phyloP scores from a whole-genome alignment of 1,140 invertebrate species.

The Argopecten irradians region DNA sequence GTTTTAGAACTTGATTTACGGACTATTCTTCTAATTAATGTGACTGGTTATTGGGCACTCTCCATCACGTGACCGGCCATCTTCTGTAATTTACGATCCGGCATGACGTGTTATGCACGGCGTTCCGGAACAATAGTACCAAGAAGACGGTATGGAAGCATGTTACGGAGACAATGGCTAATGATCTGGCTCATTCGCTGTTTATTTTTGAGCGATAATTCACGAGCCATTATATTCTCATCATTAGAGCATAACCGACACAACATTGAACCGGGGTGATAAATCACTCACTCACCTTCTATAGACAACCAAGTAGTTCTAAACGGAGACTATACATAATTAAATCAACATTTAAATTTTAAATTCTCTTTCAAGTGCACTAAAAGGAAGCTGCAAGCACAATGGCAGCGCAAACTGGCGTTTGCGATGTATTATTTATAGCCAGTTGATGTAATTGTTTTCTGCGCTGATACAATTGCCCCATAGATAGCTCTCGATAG shows the following conservation, averaged over 20 bases:
- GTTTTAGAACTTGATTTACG: background rate
- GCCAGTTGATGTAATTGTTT: background rate
- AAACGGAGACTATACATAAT: background rate
- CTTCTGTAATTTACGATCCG: background rate
- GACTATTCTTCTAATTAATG: background rate
- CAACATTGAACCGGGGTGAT: background rate
- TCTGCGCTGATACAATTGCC: background rate
- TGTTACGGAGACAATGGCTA: background rate
- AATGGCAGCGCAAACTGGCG: background rate
- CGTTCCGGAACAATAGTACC: background rate
- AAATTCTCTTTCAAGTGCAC: background rate
- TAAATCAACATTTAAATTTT: slow-evolving; percentile 12
- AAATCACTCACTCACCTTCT: background rate
- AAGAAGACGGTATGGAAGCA: background rate
- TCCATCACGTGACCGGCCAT: background rate
- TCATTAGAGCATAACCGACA: background rate
- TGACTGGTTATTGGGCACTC: background rate
- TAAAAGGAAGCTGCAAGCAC: background rate
- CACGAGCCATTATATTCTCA: background rate
- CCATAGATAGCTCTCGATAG: background rate
- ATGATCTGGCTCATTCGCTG: background rate
- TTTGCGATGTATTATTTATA: background rate
- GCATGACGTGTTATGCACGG: background rate
- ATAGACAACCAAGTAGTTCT: background rate
- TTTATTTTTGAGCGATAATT: background rate